Conservation (phyloP, 1,140 invertebrate species). For the Drosophila sucinea region DNA sequence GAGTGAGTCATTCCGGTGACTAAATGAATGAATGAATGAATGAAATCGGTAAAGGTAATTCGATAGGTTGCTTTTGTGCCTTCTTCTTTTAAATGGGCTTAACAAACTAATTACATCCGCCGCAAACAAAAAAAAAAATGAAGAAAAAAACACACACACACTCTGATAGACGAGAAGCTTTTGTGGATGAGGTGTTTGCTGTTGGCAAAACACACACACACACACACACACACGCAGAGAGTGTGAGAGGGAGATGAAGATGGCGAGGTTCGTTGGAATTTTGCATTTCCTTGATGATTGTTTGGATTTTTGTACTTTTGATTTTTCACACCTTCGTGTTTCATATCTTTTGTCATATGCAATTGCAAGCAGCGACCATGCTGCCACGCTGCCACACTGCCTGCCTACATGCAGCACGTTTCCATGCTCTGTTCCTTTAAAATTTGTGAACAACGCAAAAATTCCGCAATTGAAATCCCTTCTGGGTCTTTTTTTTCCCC, state of each 20-base stretch:
- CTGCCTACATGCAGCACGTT: background rate
- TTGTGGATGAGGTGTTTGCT: conserved; percentile 58
- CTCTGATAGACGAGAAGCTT: conserved; percentile 5
- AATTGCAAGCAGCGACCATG: too few species aligned
- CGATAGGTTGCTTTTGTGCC: conserved; percentile 25
- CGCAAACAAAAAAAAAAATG: background rate
- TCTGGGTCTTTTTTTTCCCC: background rate
- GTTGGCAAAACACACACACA: conserved; percentile 74
- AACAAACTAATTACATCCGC: conserved; percentile 78
- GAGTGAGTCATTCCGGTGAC: conserved; percentile 75
- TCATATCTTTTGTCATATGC: background rate
- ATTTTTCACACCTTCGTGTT: conserved; percentile 75
- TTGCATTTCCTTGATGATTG: conserved; percentile 71
- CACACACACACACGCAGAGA: background rate
- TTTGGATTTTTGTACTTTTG: conserved; percentile 66
- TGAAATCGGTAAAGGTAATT: conserved; percentile 33
- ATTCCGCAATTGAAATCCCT: conserved; percentile 4
- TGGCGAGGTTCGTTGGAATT: background rate
- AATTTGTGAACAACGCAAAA: conserved; percentile 2
- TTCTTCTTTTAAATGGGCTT: conserved; percentile 52
- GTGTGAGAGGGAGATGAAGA: background rate
- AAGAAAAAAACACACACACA: too few species aligned
- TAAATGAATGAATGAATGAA: background rate
- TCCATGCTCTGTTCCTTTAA: background rate
- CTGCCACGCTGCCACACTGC: too few species aligned